Evolutionary conservation across 2,888 invertebrate genomes (phyloP), one percentile per base, ranked within the genome.

Genomic region (Rhabditoides inermis): DNA sequence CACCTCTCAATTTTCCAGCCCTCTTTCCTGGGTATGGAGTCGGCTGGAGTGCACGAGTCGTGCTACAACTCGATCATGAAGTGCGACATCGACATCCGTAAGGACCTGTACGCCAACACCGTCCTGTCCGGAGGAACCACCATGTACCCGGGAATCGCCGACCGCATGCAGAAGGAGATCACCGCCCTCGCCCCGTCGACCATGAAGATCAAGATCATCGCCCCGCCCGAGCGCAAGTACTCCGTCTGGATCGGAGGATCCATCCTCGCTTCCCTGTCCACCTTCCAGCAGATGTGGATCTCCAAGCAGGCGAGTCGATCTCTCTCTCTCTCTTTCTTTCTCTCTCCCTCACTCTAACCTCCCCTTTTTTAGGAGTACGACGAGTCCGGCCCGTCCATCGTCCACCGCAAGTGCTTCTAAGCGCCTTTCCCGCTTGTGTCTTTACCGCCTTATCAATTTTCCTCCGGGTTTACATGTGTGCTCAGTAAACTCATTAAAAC

Each of bases 161-260:
- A 91, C 82, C 84, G 91, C 75, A 90, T 92, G 90, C 90, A 90
- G 82, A 90, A 90, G 82, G 90, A 91, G 82, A 67, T 67, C 65
- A 63, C 63, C 51, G 63, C 63, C n/a, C n/a, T n/a, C n/a, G n/a
- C n/a, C n/a, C n/a, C n/a, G n/a, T n/a, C n/a, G n/a, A 83, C 83
- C 49, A 83, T 84, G 82, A 84, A 84, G 78, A 83, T 84, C 77
- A 74, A 73, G 63, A 73, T 74, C 67, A 75, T 75, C 61, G 74
- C 74, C 42, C 74, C 74, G 88, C 74, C 90, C 63, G 91, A 91
- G 84, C 84, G 91, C 79, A 91, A 91, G 81, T 91, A 91, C 84
- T 90, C 90, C 77, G 90, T 91, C 71, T 91, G 91, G 91, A 91
- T 92, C 84, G 91, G 91, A 79, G 91, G 91, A 69, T 91, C 91